These are phyloP conservation scores for Collichthys lucidus DNA, from an alignment of 2,113 vertebrate genomes.

Conservation along the genomic window DNA sequence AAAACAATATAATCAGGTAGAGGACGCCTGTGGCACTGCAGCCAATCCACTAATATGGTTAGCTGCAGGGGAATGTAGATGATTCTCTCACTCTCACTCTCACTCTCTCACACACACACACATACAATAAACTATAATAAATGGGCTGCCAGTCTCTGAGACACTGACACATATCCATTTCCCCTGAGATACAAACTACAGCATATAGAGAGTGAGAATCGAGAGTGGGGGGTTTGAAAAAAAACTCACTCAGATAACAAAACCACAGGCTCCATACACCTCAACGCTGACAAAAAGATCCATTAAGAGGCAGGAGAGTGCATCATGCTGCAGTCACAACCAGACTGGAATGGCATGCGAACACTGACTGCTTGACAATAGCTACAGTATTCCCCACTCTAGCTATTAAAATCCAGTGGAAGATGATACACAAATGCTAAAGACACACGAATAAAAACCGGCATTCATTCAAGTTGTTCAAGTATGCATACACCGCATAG, in stretches of 20 bases:
- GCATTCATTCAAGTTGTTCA: conserved; percentile 22
- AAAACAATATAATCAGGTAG: conserved; percentile 33
- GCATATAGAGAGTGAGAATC: conserved; percentile 21
- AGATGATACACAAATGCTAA: background rate
- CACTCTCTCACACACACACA: background rate
- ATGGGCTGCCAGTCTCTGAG: conserved; percentile 55
- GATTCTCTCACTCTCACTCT: conserved; percentile 5
- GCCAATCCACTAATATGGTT: conserved; percentile 43
- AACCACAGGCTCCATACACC: conserved; percentile 29
- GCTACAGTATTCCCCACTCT: background rate
- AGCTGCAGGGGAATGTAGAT: conserved; percentile 48
- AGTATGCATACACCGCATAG: background rate
- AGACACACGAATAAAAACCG: background rate
- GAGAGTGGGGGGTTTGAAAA: background rate
- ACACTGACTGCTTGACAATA: conserved; percentile 34
- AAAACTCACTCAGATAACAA: conserved; percentile 44
- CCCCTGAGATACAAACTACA: conserved; percentile 56
- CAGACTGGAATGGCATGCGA: conserved; percentile 25
- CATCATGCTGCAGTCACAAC: conserved; percentile 29
- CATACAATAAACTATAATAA: conserved; percentile 51
- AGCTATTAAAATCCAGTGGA: conserved; percentile 28
- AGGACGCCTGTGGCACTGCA: conserved; percentile 18
- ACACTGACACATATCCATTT: conserved; percentile 68
- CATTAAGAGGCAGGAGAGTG: conserved; percentile 55
- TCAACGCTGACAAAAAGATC: conserved; percentile 51